phyloP scores from a whole-genome alignment of 2,888 invertebrate genomes.

The Stramonita haemastoma region DNA sequence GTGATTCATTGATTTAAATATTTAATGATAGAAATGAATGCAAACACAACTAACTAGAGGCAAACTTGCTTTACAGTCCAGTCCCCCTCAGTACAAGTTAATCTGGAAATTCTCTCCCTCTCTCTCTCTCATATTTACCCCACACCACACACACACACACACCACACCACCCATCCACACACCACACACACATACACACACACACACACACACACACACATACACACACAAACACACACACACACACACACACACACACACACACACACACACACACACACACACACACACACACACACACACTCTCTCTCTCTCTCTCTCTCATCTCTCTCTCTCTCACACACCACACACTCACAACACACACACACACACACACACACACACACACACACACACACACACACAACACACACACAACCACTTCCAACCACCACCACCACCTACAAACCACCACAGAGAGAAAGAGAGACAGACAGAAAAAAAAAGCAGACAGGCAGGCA shows the following conservation, averaged over 20 bases:
- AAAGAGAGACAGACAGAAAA: too few relatives aligned
- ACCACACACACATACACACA: constrained; percentile 4
- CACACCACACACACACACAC: background rate
- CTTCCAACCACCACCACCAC: too few relatives aligned
- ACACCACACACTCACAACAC: too few relatives aligned
- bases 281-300: constrained; percentile 1
- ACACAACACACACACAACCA: too few relatives aligned
- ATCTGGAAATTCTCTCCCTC: background rate
- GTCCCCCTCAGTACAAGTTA: background rate
- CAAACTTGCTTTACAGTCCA: too few relatives aligned
- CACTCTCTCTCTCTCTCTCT: background rate
- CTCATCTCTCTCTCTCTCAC: too few relatives aligned
- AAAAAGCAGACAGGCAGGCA: background rate
- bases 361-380: too few relatives aligned
- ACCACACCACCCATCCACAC: background rate
- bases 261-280: constrained; percentile 18
- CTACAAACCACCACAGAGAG: too few relatives aligned
- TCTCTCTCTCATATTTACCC: background rate
- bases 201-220: background rate
- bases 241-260: background rate
- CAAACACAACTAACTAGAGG: too few relatives aligned
- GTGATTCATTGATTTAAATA: too few relatives aligned
- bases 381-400: too few relatives aligned
- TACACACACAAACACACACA: background rate
- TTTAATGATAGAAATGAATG: too few relatives aligned